Base-by-base conservation (phyloP, 2,113 vertebrate genomes). In the Pampusana beccarii region DNA sequence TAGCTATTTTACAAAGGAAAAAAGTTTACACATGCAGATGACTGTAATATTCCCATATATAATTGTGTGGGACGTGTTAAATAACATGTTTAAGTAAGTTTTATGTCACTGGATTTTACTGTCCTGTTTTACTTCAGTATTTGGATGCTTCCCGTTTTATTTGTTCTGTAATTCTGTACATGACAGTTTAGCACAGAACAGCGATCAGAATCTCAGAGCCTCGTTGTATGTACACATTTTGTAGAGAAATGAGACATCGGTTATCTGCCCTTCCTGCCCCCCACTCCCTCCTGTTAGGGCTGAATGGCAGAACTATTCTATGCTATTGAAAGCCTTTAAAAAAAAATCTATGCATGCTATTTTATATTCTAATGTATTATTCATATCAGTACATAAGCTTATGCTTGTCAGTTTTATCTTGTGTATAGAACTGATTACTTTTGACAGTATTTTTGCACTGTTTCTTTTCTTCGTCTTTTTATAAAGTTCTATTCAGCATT, bases 361-460 rank as follows among this genome's bases (percentile, higher is more conserved):
- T 98, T 98, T 98, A 97, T 98, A 98, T 97, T 97, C 97, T 98
- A 97, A 95, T 99, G 98, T 98, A 98, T 92, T 98, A 98, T 97
- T 98, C 96, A 69, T 98, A 97, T 98, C 98, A 98, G 97, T 97
- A 94, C 98, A 98, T 98, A 99, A 98, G 98, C 98, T 98, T 98
- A 91, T 97, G 97, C 97, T 97, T 98, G 81, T 95, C 97, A 97
- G 98, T 97, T 98, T 96, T 96, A 93, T 84, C 93, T 92, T 96
- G 95, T 98, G 98, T 98, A 97, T 97, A 97, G 94, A 98, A 97
- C 97, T 97, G 97, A 98, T 95, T 98, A 92, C 96, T 97, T 97
- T 92, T 98, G 98, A 98, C 98, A 99, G 98, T 99, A 99, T 99
- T 99, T 98, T 98, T 98, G 98, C 98, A 98, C 96, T 98, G 97